Conservation (phyloP, 2,797 vertebrate species). For the Basileuterus tristriatus region DNA sequence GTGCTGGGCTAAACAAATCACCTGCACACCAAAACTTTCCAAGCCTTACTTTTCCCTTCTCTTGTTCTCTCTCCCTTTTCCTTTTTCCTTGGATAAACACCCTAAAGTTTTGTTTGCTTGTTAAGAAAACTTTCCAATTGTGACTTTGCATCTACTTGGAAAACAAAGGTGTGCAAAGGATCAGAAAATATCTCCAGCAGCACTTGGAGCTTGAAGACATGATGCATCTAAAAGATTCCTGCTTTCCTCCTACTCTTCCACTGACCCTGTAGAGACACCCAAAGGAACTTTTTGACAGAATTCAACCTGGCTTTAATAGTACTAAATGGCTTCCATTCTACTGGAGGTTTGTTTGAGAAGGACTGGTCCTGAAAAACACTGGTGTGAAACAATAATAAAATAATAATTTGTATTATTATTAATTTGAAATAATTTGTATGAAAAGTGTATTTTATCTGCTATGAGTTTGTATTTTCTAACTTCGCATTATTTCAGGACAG, state of each 20-base stretch:
- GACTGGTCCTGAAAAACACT: neutral
- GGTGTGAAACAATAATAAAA: neutral
- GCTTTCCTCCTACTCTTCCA: neutral
- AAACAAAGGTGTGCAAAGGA: neutral
- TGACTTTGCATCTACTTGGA: neutral
- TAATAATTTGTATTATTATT: neutral
- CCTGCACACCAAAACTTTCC: neutral
- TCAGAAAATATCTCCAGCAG: neutral
- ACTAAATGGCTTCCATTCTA: neutral
- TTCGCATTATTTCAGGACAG: neutral
- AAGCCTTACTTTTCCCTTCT: neutral
- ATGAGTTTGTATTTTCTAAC: neutral
- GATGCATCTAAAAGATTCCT: neutral
- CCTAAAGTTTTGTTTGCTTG: neutral
- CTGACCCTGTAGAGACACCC: neutral
- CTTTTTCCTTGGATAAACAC: neutral
- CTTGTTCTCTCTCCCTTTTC: neutral
- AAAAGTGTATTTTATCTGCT: neutral
- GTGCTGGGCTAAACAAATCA: constrained; percentile 51
- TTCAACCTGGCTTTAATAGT: neutral
- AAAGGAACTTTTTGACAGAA: neutral
- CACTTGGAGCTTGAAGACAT: neutral
- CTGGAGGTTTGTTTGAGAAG: neutral
- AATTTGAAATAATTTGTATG: neutral
- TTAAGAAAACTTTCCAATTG: neutral